Percentiles rank a stretch among this genome's conserved stretches.
These are phyloP conservation scores for Rhipidura dahli DNA, from an alignment of 2,113 vertebrate genomes.

Conservation along the genomic window DNA sequence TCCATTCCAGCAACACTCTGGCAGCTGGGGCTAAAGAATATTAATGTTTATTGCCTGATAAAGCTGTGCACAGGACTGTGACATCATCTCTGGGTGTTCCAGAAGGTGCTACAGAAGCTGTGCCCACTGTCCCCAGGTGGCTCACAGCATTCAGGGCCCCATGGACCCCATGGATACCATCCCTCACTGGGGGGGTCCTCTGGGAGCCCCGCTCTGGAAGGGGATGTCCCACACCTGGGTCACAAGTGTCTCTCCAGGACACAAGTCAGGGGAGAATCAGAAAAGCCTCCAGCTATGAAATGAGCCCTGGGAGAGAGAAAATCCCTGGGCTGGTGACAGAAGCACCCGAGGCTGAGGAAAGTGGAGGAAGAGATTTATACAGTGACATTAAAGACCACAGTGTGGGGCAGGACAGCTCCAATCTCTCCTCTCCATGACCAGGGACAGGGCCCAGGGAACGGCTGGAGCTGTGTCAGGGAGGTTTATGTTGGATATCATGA, in stretches of 20 bases:
- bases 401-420: neutral
- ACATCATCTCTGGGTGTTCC: neutral
- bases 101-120: neutral
- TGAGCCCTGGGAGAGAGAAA: neutral
- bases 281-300: neutral
- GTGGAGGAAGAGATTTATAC: neutral
- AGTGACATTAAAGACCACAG: too few species aligned
- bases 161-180: too few species aligned
- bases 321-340: neutral
- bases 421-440: neutral
- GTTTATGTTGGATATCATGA: too few species aligned
- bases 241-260: neutral
- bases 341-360: neutral
- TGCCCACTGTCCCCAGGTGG: too few species aligned
- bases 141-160: neutral
- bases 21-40: neutral
- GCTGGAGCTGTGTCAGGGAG: neutral
- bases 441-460: neutral
- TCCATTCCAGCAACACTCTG: neutral
- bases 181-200: neutral
- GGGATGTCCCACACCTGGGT: neutral
- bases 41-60: neutral
- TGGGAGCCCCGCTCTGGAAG: neutral
- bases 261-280: neutral
- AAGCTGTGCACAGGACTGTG: neutral